Evolutionary conservation across 2,888 invertebrate species (phyloP), one percentile per base, ranked within the genome.

Genomic region (Empis livida): DNA sequence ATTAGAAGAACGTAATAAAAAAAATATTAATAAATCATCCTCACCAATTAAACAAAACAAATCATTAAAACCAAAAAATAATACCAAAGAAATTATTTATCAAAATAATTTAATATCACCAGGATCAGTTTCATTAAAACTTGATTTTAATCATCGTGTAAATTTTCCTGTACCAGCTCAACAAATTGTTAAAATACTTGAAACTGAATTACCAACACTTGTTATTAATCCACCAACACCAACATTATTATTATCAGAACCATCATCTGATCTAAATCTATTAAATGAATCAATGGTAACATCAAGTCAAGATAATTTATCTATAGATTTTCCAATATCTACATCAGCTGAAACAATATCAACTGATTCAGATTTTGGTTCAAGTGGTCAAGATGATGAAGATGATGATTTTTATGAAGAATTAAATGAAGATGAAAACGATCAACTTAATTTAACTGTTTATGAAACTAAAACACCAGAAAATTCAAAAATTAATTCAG

Each of bases 1-100:
- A 5, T 62, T 67, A 40, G 66, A 68, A 54, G 57, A 58, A 38
- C 56, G 61, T 2, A 59, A 62, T 44, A 47, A 49, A 13, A 10
- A 17, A 5, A 30, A 15, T 32, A 14, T 2, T 30, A 44, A 23
- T 31, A 9, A 42, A 47, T 41, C 40, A 49, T 17, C 41, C 54
- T 54, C 16, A 43, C 43, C 32, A 53, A 53, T 37, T 14, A 11
- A 39, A 17, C 10, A 39, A 39, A 17, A 39, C 20, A 16, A 17
- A 17, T 39, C 11, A 39, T 16, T 11, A 15, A 15, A 16, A 13
- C 59, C 60, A 4, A 14, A 41, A 41, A 20, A 23, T n/a, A 2
- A 27, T 13, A 13, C 14, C 20, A 27, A 23, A 6, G 57, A 56
- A 44, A 53, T 57, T 43, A 52, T 61, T 39, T 61, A 58, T 43